These are phyloP conservation scores for Corynorhinus townsendii DNA, from an alignment of 2,113 vertebrate species.

Conservation along the genomic window DNA sequence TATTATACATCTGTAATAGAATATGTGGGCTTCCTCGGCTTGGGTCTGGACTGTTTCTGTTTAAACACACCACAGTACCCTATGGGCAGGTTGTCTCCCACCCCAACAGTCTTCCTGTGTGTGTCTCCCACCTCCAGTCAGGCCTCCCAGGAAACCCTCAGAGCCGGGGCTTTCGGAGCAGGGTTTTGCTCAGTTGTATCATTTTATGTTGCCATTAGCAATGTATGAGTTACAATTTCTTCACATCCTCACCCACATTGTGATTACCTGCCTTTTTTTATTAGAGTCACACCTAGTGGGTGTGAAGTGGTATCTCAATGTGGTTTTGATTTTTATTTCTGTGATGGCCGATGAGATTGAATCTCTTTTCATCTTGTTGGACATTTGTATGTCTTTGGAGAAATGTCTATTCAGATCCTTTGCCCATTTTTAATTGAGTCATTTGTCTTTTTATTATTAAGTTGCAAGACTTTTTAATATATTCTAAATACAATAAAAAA, in stretches of 20 bases:
- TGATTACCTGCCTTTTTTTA: conserved; percentile 15
- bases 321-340: conserved; percentile 35
- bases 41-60: conserved; percentile 48
- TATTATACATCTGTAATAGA: conserved; percentile 58
- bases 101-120: no score
- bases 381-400: background rate
- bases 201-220: background rate
- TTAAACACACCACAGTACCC: conserved; percentile 40
- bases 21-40: conserved; percentile 53
- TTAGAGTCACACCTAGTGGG: background rate
- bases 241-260: background rate
- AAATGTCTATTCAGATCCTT: background rate
- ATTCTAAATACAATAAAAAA: no score
- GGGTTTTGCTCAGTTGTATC: conserved; percentile 86
- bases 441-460: conserved; percentile 13
- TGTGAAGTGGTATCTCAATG: background rate
- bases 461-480: background rate
- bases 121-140: background rate
- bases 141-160: conserved; percentile 72
- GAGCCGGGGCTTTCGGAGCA: conserved; percentile 91
- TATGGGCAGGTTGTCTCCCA: background rate
- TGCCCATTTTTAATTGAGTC: background rate
- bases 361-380: background rate
- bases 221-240: background rate
- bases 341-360: background rate